Evolutionary conservation across 2,888 invertebrate species (phyloP).

Genomic region (Ramazzottius varieornatus): DNA sequence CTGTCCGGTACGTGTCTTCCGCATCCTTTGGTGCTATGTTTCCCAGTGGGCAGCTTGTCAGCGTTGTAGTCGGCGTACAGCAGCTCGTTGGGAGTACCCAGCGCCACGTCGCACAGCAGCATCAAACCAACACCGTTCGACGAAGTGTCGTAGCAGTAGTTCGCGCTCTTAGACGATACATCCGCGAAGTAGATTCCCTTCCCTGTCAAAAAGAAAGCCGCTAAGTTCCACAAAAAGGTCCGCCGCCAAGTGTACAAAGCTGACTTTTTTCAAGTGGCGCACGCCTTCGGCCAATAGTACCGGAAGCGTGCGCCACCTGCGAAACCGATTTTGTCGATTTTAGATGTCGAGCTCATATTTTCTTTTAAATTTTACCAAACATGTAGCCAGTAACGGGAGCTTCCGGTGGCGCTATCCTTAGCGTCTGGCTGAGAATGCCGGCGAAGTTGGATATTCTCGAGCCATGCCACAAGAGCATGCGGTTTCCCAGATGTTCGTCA

Average conservation of each 20-base stretch:
- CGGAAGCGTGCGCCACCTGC: too few species aligned
- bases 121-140: constrained; percentile 22
- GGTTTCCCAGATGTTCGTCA: constrained; percentile 11
- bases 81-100: constrained; percentile 22
- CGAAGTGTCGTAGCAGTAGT: constrained; percentile 25
- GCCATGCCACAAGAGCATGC: constrained; percentile 28
- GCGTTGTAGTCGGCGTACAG: constrained; percentile 22
- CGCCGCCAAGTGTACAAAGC: too few species aligned
- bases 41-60: constrained; percentile 21
- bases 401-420: constrained; percentile 29
- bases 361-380: constrained; percentile 13
- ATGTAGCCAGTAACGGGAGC: constrained; percentile 30
- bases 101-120: constrained; percentile 24
- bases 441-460: constrained; percentile 28
- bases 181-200: constrained; percentile 31
- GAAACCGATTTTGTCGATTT: too few species aligned
- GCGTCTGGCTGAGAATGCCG: constrained; percentile 27
- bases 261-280: too few species aligned
- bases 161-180: constrained; percentile 28
- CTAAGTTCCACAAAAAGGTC: too few species aligned
- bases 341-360: too few species aligned
- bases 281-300: too few species aligned
- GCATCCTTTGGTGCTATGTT: constrained; percentile 23
- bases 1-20: constrained; percentile 21
- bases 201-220: too few species aligned